Conservation (phyloP, 2,797 vertebrate species). For the Chiropotes sagulatus region DNA sequence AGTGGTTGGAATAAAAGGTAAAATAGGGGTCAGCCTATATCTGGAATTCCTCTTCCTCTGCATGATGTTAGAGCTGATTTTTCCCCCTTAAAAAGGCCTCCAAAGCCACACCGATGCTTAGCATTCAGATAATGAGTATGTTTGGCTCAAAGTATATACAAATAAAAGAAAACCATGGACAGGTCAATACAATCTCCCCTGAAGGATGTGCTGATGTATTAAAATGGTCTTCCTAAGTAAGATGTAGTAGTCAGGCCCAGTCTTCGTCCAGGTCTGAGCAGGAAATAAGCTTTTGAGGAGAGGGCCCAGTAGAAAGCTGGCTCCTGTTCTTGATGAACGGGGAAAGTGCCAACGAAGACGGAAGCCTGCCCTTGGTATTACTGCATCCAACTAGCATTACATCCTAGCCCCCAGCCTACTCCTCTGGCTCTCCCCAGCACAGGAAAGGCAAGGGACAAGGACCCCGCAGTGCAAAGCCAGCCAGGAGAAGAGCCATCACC, state of each 20-base stretch:
- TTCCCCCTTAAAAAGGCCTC: not conserved
- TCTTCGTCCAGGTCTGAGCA: not conserved
- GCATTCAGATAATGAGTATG: not conserved
- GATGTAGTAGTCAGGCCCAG: too few relatives aligned
- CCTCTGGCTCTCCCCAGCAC: not conserved
- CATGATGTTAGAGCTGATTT: too few relatives aligned
- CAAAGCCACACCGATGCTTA: too few relatives aligned
- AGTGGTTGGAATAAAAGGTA: not conserved
- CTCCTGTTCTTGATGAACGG: not conserved
- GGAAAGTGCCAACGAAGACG: not conserved
- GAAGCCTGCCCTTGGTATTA: not conserved
- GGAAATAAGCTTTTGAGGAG: not conserved
- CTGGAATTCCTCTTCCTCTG: not conserved
- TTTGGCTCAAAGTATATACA: not conserved
- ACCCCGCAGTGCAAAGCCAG: not conserved
- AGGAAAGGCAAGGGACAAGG: not conserved
- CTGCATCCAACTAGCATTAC: not conserved
- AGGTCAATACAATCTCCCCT: not conserved
- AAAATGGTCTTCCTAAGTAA: not conserved
- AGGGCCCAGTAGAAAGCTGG: not conserved
- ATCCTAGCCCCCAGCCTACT: too few relatives aligned
- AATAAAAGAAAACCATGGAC: not conserved
- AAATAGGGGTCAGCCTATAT: not conserved
- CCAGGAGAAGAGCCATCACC: not conserved
- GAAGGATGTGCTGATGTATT: not conserved